Percentiles rank a stretch among this genome's conserved stretches.
Conservation (phyloP, 2,888 invertebrate genomes). For the Gymnosoma rotundatum region DNA sequence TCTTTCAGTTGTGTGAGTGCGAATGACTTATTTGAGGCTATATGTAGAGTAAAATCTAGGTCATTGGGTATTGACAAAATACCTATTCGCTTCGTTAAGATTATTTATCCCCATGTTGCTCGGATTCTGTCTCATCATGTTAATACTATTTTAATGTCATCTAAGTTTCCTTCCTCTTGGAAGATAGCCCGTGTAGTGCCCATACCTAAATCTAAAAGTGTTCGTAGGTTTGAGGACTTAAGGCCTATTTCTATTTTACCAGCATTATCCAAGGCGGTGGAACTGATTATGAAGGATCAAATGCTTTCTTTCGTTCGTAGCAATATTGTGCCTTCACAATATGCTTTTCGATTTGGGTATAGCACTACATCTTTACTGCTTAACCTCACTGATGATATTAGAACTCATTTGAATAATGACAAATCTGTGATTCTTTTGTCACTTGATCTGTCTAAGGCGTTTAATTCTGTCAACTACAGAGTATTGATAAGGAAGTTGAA, state of each 20-base stretch:
- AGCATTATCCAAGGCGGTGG: neutral
- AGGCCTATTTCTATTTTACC: neutral
- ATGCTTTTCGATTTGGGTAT: too few species aligned
- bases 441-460: too few species aligned
- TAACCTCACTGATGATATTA: too few species aligned
- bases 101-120: neutral
- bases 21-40: neutral
- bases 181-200: neutral
- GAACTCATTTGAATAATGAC: too few species aligned
- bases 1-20: neutral
- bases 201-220: neutral
- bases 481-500: too few species aligned
- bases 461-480: too few species aligned
- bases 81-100: neutral
- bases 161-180: neutral
- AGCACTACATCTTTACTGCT: too few species aligned
- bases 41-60: too few species aligned
- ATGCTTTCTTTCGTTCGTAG: too few species aligned
- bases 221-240: neutral
- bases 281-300: too few species aligned
- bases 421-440: too few species aligned
- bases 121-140: neutral
- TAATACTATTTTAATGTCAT: neutral
- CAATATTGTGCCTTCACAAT: too few species aligned
- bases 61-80: neutral